These are phyloP conservation scores for Alloplasta piceator DNA, from an alignment of 2,888 invertebrate species.

Conservation along the genomic window DNA sequence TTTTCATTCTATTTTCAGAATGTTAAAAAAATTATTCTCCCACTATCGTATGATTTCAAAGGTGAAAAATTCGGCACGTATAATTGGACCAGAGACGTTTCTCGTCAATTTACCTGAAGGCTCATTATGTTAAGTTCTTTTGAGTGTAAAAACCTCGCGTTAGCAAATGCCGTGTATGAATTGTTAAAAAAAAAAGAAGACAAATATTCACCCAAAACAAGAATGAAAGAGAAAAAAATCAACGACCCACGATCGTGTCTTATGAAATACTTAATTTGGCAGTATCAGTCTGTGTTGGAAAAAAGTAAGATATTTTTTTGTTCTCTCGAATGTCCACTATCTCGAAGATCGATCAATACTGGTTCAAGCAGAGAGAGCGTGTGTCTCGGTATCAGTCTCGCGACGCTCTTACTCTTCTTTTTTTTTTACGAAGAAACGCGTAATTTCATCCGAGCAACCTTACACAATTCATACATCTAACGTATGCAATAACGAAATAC, in stretches of 20 bases:
- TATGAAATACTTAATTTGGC: conserved; percentile 63
- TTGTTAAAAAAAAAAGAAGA: not conserved
- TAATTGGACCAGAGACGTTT: conserved; percentile 54
- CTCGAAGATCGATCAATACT: conserved; percentile 46
- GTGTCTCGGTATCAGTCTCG: conserved; percentile 46
- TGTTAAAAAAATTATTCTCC: conserved; percentile 20
- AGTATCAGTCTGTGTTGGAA: conserved; percentile 61
- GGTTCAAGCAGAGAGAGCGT: conserved; percentile 25
- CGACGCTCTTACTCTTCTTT: conserved; percentile 6
- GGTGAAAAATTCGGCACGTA: conserved; percentile 53
- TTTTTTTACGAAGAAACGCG: not conserved
- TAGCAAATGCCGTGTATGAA: not conserved
- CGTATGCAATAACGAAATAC: too few relatives aligned
- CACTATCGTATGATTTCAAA: conserved; percentile 16
- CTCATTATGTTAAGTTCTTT: not conserved
- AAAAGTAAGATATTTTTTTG: conserved; percentile 21
- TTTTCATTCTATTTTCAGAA: conserved; percentile 16
- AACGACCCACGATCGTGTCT: conserved; percentile 50
- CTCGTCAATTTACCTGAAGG: conserved; percentile 45
- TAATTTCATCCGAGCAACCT: conserved; percentile 14
- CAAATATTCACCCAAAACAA: conserved; percentile 15
- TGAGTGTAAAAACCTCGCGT: too few relatives aligned
- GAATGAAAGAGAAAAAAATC: not conserved
- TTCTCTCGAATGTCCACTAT: conserved; percentile 13
- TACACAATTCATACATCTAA: not conserved